A percentile compares a stretch with the other conserved stretches of the same genome.
phyloP scores from a whole-genome alignment of 2,797 vertebrate species.

The Eidolon dupreanum region DNA sequence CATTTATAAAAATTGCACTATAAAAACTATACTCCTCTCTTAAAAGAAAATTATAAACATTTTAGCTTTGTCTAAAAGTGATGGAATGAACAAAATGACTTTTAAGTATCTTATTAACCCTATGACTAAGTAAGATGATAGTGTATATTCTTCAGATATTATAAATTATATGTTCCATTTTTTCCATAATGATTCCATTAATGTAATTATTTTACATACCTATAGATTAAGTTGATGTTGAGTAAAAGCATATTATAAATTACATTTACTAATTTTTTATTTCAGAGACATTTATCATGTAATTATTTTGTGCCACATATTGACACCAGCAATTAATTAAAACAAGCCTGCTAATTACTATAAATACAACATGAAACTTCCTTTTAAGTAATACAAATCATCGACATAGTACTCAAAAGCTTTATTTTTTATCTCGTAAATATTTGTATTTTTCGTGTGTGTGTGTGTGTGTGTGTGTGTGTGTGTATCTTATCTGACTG shows the following conservation, averaged over 20 bases:
- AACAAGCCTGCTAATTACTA: neutral
- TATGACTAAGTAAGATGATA: neutral
- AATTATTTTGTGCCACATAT: neutral
- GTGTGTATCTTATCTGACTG: neutral
- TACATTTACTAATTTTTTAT: neutral
- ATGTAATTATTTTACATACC: neutral
- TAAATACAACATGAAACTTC: neutral
- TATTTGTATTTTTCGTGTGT: neutral
- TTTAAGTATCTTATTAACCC: neutral
- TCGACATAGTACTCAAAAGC: neutral
- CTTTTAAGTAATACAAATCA: neutral
- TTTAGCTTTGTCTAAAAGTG: neutral
- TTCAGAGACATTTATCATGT: neutral
- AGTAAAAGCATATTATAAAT: neutral
- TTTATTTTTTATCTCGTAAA: neutral
- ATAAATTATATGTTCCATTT: neutral
- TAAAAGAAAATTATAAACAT: neutral
- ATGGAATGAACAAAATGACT: neutral
- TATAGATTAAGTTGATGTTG: neutral
- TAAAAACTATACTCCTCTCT: neutral
- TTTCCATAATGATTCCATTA: neutral
- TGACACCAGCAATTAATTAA: slow-evolving; percentile 2
- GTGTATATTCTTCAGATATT: neutral
- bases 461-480: too few relatives aligned
- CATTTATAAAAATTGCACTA: neutral